Percentiles rank a stretch among this genome's conserved stretches.
These are phyloP conservation scores for Drosophila santomea DNA, from an alignment of 1,140 invertebrate genomes.

Conservation along the genomic window DNA sequence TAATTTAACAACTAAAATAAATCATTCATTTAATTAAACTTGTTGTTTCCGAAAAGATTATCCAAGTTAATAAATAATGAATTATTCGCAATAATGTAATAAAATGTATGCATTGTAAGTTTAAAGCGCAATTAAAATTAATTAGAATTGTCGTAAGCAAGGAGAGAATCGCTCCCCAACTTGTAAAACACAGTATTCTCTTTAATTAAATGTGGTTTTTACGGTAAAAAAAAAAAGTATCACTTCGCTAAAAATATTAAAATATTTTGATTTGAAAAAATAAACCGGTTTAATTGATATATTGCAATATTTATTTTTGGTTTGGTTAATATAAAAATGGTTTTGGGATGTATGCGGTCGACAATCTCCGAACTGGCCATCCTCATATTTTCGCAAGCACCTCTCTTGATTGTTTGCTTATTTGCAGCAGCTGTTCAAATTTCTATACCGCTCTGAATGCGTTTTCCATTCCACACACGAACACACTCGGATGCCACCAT, in stretches of 20 bases:
- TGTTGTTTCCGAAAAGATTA: background rate
- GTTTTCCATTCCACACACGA: constrained; percentile 10
- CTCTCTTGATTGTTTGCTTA: constrained; percentile 48
- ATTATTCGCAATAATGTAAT: constrained; percentile 2
- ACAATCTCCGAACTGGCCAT: constrained; percentile 7
- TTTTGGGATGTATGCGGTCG: constrained; percentile 27
- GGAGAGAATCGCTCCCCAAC: background rate
- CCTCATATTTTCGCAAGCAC: constrained; percentile 16
- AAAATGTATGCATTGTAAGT: background rate
- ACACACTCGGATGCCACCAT: constrained; percentile 15
- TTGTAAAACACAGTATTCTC: background rate
- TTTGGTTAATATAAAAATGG: constrained; percentile 33
- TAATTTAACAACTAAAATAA: background rate
- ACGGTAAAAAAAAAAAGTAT: background rate
- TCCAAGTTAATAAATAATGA: constrained; percentile 1
- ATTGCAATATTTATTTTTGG: constrained; percentile 25
- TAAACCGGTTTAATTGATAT: constrained; percentile 9
- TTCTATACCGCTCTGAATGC: constrained; percentile 38
- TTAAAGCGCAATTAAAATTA: constrained; percentile 12
- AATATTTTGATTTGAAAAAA: constrained; percentile 1
- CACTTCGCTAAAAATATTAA: background rate
- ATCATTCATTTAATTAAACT: background rate
- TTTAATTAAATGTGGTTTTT: constrained; percentile 32
- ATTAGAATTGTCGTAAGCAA: constrained; percentile 6
- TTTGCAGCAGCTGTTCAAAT: constrained; percentile 70